Percentiles rank a stretch among this genome's conserved stretches.
Conservation (phyloP, 1,140 invertebrate species). For the Paraescarpia echinospica region DNA sequence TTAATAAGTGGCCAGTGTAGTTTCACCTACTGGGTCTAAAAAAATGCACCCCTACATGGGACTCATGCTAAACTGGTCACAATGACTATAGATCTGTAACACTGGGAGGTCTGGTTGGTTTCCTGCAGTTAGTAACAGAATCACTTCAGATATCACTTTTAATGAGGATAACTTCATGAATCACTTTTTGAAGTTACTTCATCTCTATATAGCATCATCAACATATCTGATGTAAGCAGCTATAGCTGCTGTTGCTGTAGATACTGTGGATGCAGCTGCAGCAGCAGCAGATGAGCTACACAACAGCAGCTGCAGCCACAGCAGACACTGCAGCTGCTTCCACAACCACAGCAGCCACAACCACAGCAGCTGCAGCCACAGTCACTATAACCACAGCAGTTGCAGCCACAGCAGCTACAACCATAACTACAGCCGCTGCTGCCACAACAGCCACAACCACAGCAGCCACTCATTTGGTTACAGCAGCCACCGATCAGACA, state of each 20-base stretch:
- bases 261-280: not conserved
- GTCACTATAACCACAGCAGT: not conserved
- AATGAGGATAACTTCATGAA: no score
- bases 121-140: no score
- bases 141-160: no score
- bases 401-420: not conserved
- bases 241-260: not conserved
- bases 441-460: not conserved
- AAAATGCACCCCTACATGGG: not conserved
- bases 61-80: not conserved
- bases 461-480: not conserved
- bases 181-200: no score
- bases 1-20: not conserved
- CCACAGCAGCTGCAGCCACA: not conserved
- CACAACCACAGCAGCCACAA: not conserved
- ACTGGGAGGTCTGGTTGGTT: no score
- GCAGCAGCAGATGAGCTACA: not conserved
- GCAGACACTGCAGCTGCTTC: not conserved
- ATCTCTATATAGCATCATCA: not conserved
- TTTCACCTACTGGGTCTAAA: not conserved
- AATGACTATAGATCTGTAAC: not conserved
- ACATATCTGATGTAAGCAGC: not conserved
- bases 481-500: not conserved
- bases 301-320: not conserved
- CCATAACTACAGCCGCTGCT: not conserved